phyloP scores from a whole-genome alignment of 1,140 invertebrate genomes.

The Hyphantria cunea region DNA sequence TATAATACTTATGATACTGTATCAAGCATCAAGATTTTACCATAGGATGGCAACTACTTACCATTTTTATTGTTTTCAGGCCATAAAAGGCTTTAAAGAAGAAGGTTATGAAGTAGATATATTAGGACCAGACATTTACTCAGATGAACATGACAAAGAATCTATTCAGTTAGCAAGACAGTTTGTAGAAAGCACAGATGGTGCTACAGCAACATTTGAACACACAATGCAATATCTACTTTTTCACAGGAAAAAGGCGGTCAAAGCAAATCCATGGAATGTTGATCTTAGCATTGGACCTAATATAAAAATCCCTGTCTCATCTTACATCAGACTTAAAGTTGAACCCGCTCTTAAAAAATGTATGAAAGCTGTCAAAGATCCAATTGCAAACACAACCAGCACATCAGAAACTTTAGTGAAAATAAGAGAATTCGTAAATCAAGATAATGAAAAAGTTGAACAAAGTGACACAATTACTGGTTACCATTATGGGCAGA shows the following conservation, averaged over 20 bases:
- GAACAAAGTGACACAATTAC: conserved; percentile 49
- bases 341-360: conserved; percentile 63
- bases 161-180: conserved; percentile 49
- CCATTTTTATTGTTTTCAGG: conserved; percentile 43
- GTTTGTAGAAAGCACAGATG: conserved; percentile 65
- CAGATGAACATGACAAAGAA: conserved; percentile 47
- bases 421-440: conserved; percentile 53
- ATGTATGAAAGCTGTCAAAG: conserved; percentile 60
- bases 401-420: conserved; percentile 54
- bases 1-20: too few species aligned
- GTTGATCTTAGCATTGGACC: conserved; percentile 72
- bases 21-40: too few species aligned
- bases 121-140: conserved; percentile 68
- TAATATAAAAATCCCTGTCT: conserved; percentile 74
- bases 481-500: conserved; percentile 71
- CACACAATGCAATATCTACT: conserved; percentile 67
- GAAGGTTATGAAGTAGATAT: conserved; percentile 69
- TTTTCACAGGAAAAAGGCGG: conserved; percentile 60
- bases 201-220: conserved; percentile 66
- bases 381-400: conserved; percentile 56
- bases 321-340: conserved; percentile 65
- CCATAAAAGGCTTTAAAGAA: conserved; percentile 60
- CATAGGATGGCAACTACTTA: too few species aligned
- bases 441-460: conserved; percentile 63
- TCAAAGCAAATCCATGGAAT: conserved; percentile 65